Conservation (phyloP, 2,113 vertebrate species). For the Odocoileus virginianus region DNA sequence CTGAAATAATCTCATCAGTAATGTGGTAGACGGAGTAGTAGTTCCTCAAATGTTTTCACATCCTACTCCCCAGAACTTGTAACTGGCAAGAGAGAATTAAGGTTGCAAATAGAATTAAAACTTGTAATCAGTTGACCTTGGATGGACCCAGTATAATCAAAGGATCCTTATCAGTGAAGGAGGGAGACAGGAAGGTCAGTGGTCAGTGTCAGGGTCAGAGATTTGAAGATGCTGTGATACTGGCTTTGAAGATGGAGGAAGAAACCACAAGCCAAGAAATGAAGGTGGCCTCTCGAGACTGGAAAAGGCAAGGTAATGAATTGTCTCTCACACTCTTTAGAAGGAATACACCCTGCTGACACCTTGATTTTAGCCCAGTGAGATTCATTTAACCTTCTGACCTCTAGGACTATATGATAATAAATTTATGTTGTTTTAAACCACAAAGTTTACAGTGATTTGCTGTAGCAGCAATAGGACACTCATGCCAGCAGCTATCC, state of each 20-base stretch:
- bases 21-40: not conserved
- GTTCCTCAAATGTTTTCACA: not conserved
- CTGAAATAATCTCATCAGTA: not conserved
- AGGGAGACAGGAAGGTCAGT: not conserved
- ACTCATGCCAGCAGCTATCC: not conserved
- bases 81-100: not conserved
- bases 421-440: not conserved
- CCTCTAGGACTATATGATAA: not conserved
- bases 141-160: not conserved
- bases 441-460: not conserved
- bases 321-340: not conserved
- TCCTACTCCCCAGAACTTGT: not conserved
- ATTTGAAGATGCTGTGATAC: not conserved
- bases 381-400: not conserved
- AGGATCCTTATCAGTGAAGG: not conserved
- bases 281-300: not conserved
- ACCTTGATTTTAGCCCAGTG: not conserved
- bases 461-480: not conserved
- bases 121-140: not conserved
- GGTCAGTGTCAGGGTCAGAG: not conserved
- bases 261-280: not conserved
- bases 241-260: not conserved
- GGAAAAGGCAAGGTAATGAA: not conserved
- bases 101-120: not conserved
- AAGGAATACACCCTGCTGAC: not conserved